Conservation (phyloP, 2,797 vertebrate genomes). For the Premnoplex brunnescens region DNA sequence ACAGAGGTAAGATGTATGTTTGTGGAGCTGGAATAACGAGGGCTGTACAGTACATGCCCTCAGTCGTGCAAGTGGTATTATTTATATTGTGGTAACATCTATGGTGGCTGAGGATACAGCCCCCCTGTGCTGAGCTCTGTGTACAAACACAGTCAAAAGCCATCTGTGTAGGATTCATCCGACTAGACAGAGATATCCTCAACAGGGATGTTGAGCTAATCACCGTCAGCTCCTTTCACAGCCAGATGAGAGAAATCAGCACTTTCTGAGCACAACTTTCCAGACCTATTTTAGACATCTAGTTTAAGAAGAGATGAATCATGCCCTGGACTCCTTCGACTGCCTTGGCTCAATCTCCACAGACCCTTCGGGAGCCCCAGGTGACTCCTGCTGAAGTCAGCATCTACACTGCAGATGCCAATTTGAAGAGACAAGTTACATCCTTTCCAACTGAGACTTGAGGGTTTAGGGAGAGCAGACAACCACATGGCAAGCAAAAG, state of each 20-base stretch:
- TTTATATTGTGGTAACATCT: not conserved
- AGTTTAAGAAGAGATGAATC: slow-evolving; percentile 50
- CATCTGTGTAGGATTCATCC: slow-evolving; percentile 27
- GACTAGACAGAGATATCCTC: slow-evolving; percentile 16
- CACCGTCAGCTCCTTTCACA: slow-evolving; percentile 40
- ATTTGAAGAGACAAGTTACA: not conserved
- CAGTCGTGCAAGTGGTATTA: not conserved
- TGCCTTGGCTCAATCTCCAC: not conserved
- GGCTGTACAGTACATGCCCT: not conserved
- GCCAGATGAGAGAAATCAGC: slow-evolving; percentile 4
- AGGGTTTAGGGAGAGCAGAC: not conserved
- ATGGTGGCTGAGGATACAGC: not conserved
- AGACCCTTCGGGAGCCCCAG: not conserved
- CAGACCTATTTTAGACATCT: slow-evolving; percentile 43
- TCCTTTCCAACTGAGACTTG: fast-evolving
- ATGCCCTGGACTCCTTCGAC: not conserved
- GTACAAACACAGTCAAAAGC: slow-evolving; percentile 51
- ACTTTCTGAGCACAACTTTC: slow-evolving; percentile 30
- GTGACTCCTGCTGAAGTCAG: slow-evolving; percentile 36
- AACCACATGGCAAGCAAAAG: not conserved
- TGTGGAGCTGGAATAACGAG: not conserved
- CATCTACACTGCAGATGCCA: not conserved
- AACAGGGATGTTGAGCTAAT: slow-evolving; percentile 15
- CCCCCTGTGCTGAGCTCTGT: slow-evolving; percentile 7
- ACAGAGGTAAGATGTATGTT: not conserved